Percentiles rank a stretch among this genome's conserved stretches.
phyloP scores from a whole-genome alignment of 2,888 invertebrate species.

The Lagria hirta region DNA sequence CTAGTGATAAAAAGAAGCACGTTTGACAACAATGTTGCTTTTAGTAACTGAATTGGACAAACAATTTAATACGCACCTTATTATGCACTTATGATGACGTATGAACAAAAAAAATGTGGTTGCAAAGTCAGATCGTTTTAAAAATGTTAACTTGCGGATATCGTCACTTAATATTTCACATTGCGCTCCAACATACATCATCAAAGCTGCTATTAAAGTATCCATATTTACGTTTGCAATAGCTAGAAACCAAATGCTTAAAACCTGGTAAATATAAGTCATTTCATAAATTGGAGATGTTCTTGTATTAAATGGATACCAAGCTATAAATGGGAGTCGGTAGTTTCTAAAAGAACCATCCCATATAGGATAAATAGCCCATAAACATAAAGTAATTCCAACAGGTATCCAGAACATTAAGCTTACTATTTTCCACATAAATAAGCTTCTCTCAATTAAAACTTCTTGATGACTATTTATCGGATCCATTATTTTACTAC shows the following conservation, averaged over 20 bases:
- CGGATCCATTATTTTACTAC: conserved; percentile 3
- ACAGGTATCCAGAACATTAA: background rate
- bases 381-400: background rate
- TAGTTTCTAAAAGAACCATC: conserved; percentile 1
- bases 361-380: conserved; percentile 3
- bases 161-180: conserved; percentile 8
- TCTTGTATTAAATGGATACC: conserved; percentile 18
- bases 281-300: conserved; percentile 17
- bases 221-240: conserved; percentile 14
- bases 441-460: background rate
- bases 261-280: conserved; percentile 16
- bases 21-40: no score
- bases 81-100: no score
- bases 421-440: conserved; percentile 4
- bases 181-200: conserved; percentile 7
- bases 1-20: no score
- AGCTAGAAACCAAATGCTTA: conserved; percentile 9
- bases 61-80: no score
- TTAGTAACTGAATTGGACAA: no score
- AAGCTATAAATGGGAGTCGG: conserved; percentile 9
- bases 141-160: no score
- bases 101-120: no score
- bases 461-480: background rate
- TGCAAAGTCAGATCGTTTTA: no score
- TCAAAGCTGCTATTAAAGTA: conserved; percentile 13